A percentile compares a stretch with the other conserved stretches of the same genome.
phyloP scores from a whole-genome alignment of 2,888 invertebrate genomes.

The Eilema griseolum region DNA sequence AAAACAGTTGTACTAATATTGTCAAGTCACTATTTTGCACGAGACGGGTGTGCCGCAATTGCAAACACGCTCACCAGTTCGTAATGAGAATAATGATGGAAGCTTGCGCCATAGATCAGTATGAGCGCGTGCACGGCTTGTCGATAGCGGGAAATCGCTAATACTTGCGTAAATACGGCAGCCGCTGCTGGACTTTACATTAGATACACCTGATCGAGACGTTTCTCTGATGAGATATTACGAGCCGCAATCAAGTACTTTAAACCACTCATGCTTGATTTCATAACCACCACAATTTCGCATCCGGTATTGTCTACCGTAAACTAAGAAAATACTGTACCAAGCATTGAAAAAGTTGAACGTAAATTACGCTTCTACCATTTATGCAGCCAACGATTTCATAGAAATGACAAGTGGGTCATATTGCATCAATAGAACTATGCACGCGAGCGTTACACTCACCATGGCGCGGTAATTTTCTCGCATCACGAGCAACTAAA shows the following conservation, averaged over 20 bases:
- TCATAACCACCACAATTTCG: constrained; percentile 23
- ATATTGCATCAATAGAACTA: constrained; percentile 80
- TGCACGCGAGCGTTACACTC: constrained; percentile 76
- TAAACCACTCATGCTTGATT: constrained; percentile 26
- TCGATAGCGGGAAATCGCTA: constrained; percentile 76
- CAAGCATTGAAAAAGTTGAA: constrained; percentile 17
- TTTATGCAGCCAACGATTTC: constrained; percentile 62
- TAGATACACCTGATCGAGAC: constrained; percentile 61
- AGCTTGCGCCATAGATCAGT: constrained; percentile 77
- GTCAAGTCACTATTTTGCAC: constrained; percentile 66
- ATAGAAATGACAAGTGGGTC: constrained; percentile 78
- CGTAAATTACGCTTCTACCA: constrained; percentile 35
- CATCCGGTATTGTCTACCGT: background rate
- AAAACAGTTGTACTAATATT: constrained; percentile 59
- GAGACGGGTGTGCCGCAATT: constrained; percentile 67
- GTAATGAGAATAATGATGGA: constrained; percentile 83
- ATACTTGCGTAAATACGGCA: constrained; percentile 83
- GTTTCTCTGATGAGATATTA: constrained; percentile 49
- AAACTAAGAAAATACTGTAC: constrained; percentile 8
- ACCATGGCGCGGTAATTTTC: constrained; percentile 75
- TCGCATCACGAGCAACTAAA: constrained; percentile 65
- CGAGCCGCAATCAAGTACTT: constrained; percentile 50
- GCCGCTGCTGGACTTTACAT: constrained; percentile 62
- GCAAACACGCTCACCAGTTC: constrained; percentile 66
- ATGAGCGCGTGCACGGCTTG: constrained; percentile 73